phyloP scores from a whole-genome alignment of 2,113 vertebrate species.

The Pluvialis apricaria region DNA sequence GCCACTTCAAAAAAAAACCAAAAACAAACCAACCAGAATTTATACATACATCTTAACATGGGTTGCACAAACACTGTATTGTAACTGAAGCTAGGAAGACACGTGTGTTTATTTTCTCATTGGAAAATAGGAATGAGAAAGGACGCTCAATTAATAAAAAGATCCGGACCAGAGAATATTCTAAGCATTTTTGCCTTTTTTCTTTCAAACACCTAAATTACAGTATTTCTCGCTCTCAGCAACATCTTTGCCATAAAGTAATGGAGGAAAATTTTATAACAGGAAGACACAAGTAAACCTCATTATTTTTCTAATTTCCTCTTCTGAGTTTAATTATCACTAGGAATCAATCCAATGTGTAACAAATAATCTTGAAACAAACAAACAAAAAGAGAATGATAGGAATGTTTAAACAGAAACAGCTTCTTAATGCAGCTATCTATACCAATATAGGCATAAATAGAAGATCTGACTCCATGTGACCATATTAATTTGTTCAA shows the following conservation, averaged over 20 bases:
- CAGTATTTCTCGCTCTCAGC: not conserved
- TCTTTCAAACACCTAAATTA: not conserved
- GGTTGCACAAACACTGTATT: not conserved
- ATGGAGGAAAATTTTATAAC: not conserved
- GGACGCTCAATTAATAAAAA: not conserved
- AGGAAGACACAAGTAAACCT: not conserved
- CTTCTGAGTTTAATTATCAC: not conserved
- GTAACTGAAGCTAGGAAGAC: not conserved
- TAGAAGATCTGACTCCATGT: not conserved
- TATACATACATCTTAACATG: not conserved
- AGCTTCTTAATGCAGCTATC: not conserved
- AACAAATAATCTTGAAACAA: not conserved
- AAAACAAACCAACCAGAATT: not conserved
- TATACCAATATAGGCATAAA: not conserved
- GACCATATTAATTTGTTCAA: not conserved
- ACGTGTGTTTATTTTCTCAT: not conserved
- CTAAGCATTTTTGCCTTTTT: not conserved
- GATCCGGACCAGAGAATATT: not conserved
- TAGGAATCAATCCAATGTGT: not conserved
- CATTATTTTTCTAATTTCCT: not conserved
- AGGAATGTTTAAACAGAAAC: not conserved
- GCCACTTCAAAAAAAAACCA: constrained; percentile 77
- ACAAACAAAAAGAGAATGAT: not conserved
- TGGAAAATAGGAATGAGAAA: not conserved
- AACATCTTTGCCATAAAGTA: not conserved